Percentiles rank a stretch among this genome's conserved stretches.
Evolutionary conservation across 2,888 invertebrate genomes (phyloP).

Genomic region (Xestia c-nigrum): DNA sequence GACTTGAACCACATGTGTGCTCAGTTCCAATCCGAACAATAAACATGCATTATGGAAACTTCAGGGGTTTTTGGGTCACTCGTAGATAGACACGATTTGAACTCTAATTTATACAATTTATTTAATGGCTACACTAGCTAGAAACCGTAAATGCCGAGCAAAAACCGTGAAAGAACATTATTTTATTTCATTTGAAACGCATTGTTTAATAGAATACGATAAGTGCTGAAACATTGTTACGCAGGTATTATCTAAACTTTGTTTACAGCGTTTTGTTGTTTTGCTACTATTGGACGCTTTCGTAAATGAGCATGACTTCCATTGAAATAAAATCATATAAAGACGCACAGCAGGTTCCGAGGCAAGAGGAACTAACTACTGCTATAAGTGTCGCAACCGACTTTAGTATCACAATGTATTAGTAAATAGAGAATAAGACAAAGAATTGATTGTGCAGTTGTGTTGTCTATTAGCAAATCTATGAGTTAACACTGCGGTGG

Average conservation of each 20-base stretch:
- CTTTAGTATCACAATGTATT: slow-evolving; percentile 24
- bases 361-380: background rate
- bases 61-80: background rate
- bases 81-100: background rate
- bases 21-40: slow-evolving; percentile 24
- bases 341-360: background rate
- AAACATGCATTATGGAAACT: background rate
- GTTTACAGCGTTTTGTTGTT: no score
- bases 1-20: slow-evolving; percentile 28
- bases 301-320: background rate
- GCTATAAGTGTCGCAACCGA: slow-evolving; percentile 16
- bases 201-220: background rate
- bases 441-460: slow-evolving; percentile 51
- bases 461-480: slow-evolving; percentile 56
- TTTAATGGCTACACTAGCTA: background rate
- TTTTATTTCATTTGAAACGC: no score
- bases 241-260: background rate
- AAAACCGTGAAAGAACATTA: no score
- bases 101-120: background rate
- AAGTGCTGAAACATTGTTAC: background rate
- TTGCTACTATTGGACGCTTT: background rate
- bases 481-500: slow-evolving; percentile 52
- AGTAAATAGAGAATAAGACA: slow-evolving; percentile 48
- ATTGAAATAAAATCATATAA: background rate
- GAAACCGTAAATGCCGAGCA: no score